A percentile compares a stretch with the other conserved stretches of the same genome.
Evolutionary conservation across 1,140 invertebrate genomes (phyloP).

Genomic region (Leptinotarsa lineolata): DNA sequence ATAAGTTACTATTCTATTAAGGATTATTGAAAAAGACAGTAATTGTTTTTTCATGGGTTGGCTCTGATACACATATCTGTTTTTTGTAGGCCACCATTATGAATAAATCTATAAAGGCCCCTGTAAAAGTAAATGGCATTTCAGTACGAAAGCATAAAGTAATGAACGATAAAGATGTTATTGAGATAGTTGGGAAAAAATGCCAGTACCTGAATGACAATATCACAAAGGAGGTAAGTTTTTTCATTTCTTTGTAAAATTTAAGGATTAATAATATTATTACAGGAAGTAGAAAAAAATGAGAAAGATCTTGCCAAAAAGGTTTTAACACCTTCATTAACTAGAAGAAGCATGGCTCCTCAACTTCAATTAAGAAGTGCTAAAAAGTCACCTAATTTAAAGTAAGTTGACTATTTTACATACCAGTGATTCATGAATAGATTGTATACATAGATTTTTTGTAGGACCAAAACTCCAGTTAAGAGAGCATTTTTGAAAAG

Average conservation of each 20-base stretch:
- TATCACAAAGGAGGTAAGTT: not conserved
- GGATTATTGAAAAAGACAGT: no score
- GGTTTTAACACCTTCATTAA: not conserved
- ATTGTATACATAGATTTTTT: not conserved
- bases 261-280: not conserved
- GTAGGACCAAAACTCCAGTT: not conserved
- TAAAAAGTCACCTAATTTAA: constrained; percentile 15
- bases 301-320: not conserved
- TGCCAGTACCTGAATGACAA: constrained; percentile 30
- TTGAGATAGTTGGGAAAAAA: constrained; percentile 28
- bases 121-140: constrained; percentile 20
- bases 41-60: no score
- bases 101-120: constrained; percentile 15
- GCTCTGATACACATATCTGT: no score
- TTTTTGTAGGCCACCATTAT: constrained; percentile 27
- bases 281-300: constrained; percentile 14
- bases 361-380: not conserved
- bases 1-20: no score
- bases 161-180: constrained; percentile 21
- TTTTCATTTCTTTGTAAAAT: no score
- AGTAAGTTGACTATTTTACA: not conserved
- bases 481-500: not conserved
- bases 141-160: constrained; percentile 14
- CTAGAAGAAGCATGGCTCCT: not conserved
- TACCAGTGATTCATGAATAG: no score